A percentile compares a stretch with the other conserved stretches of the same genome.
phyloP scores from a whole-genome alignment of 2,797 vertebrate genomes.

The Enteromius trimaculatus region DNA sequence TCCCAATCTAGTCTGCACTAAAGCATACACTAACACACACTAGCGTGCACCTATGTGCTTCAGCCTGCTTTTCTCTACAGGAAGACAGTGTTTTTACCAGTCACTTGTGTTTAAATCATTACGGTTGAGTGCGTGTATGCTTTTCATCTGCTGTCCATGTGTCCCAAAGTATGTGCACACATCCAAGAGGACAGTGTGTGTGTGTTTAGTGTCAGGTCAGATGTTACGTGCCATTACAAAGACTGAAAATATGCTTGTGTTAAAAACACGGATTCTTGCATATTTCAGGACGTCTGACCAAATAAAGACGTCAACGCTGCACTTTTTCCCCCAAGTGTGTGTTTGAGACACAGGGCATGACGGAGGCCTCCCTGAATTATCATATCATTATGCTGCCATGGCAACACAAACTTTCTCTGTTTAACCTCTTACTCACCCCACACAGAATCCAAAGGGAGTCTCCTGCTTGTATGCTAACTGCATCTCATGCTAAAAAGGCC shows the following conservation, averaged over 20 bases:
- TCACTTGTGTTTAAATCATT: slow-evolving; percentile 22
- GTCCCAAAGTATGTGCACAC: background rate
- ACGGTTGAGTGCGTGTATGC: background rate
- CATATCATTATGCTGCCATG: slow-evolving; percentile 67
- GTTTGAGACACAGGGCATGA: slow-evolving; percentile 19
- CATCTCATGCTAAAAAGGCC: slow-evolving; percentile 17
- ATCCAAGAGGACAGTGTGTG: background rate
- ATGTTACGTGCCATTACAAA: slow-evolving; percentile 10
- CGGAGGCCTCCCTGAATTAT: slow-evolving; percentile 63
- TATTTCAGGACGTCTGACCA: background rate
- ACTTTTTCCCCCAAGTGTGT: slow-evolving; percentile 16
- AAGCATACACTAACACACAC: slow-evolving; percentile 8
- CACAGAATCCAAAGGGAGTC: background rate
- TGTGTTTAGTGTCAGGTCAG: slow-evolving; percentile 17
- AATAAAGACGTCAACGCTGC: slow-evolving; percentile 26
- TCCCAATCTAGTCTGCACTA: slow-evolving; percentile 12
- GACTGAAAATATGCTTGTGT: slow-evolving; percentile 8
- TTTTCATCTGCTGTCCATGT: slow-evolving; percentile 32
- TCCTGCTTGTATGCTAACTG: slow-evolving; percentile 22
- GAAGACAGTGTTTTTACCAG: slow-evolving; percentile 34
- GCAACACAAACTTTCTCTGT: slow-evolving; percentile 70
- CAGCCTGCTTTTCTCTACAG: slow-evolving; percentile 28
- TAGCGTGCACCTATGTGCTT: background rate
- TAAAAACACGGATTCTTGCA: slow-evolving; percentile 23
- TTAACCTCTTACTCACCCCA: slow-evolving; percentile 27